phyloP scores from a whole-genome alignment of 2,888 invertebrate species.

The Elegia similella region DNA sequence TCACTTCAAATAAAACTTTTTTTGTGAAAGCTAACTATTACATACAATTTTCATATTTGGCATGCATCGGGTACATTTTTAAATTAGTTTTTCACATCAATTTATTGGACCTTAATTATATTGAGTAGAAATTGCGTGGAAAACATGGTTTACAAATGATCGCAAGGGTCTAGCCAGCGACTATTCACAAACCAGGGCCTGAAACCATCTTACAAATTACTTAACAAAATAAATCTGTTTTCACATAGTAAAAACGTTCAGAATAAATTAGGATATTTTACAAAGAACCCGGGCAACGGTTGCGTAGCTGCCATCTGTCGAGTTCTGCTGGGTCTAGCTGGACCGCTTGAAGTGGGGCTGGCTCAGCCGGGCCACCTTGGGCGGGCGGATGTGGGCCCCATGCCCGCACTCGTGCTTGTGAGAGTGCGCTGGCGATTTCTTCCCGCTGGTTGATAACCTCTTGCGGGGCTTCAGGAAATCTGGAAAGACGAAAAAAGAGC shows the following conservation, averaged over 20 bases:
- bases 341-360: constrained; percentile 68
- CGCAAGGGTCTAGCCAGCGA: constrained; percentile 1
- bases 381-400: constrained; percentile 73
- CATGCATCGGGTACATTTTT: background rate
- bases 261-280: constrained; percentile 69
- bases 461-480: constrained; percentile 86
- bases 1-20: too few species aligned
- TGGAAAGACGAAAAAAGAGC: constrained; percentile 61
- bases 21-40: too few species aligned
- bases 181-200: constrained; percentile 51
- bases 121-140: background rate
- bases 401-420: constrained; percentile 73
- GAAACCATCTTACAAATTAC: constrained; percentile 74
- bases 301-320: constrained; percentile 3
- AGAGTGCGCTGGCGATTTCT: constrained; percentile 72
- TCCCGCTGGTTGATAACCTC: constrained; percentile 73
- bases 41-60: background rate
- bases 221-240: constrained; percentile 73
- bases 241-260: constrained; percentile 44
- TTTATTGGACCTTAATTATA: background rate
- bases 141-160: background rate
- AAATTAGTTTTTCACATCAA: background rate
- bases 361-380: constrained; percentile 70
- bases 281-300: constrained; percentile 17
- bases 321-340: constrained; percentile 52